Evolutionary conservation across 2,888 invertebrate species (phyloP).

Genomic region (Pristionchus exspectatus): DNA sequence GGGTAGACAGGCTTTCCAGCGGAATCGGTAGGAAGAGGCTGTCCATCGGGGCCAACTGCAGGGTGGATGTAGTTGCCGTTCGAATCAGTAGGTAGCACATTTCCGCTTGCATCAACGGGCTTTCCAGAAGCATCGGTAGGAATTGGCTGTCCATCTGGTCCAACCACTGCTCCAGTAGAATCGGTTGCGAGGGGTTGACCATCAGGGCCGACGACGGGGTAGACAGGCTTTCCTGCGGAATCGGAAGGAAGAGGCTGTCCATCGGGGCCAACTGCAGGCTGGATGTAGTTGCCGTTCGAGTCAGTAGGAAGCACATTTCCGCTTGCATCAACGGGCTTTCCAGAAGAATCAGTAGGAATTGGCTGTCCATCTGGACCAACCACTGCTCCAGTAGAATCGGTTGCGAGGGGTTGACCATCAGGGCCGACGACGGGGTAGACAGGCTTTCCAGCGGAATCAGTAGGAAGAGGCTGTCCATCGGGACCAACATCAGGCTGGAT

Average conservation of each 20-base stretch:
- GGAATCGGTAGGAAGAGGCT: slow-evolving; percentile 58
- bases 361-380: slow-evolving; percentile 55
- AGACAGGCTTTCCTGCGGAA: slow-evolving; percentile 41
- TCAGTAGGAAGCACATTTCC: no score
- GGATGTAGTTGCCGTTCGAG: no score
- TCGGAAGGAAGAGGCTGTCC: slow-evolving; percentile 56
- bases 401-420: slow-evolving; percentile 57
- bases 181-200: slow-evolving; percentile 61
- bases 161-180: no score
- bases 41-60: no score
- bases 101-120: no score
- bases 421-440: slow-evolving; percentile 63
- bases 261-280: slow-evolving; percentile 23
- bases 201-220: slow-evolving; percentile 53
- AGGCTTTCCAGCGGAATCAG: slow-evolving; percentile 60
- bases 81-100: no score
- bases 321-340: no score
- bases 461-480: slow-evolving; percentile 48
- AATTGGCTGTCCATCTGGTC: no score
- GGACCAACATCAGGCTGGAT: no score
- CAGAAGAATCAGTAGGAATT: no score
- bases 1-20: slow-evolving; percentile 62
- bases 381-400: slow-evolving; percentile 55
- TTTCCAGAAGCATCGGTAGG: no score
- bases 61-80: no score